These are phyloP conservation scores for Enteromius radiatus DNA, from an alignment of 2,797 vertebrate genomes.

Conservation along the genomic window DNA sequence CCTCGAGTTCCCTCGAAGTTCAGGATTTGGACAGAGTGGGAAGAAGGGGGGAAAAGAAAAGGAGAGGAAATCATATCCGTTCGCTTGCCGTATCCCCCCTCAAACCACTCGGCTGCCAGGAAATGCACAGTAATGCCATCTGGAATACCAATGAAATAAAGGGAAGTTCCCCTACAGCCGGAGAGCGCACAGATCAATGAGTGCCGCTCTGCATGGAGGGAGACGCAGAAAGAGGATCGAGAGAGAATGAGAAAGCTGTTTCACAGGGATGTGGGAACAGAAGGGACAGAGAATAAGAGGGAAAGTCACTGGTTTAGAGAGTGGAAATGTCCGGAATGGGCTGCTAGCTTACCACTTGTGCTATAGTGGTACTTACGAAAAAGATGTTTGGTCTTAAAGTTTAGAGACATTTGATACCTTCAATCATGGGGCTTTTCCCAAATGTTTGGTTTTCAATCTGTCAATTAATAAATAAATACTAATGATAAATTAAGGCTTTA, in stretches of 20 bases:
- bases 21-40: constrained; percentile 48
- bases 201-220: constrained; percentile 27
- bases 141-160: constrained; percentile 64
- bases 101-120: constrained; percentile 57
- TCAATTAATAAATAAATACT: background rate
- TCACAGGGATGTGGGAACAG: constrained; percentile 13
- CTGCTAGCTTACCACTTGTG: background rate
- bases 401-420: background rate
- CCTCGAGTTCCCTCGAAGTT: constrained; percentile 46
- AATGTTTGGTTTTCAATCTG: background rate
- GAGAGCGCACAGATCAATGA: constrained; percentile 56
- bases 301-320: constrained; percentile 10
- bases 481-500: background rate
- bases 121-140: constrained; percentile 62
- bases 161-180: constrained; percentile 60
- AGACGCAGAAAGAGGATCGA: constrained; percentile 19
- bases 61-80: constrained; percentile 60
- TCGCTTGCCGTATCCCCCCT: constrained; percentile 36
- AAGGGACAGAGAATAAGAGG: background rate
- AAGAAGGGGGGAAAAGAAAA: constrained; percentile 33
- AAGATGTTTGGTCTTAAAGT: no score
- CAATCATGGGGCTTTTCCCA: background rate
- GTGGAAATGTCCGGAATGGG: background rate
- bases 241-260: constrained; percentile 30
- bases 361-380: background rate